phyloP scores from a whole-genome alignment of 2,888 invertebrate genomes.

The Lepeophtheirus nordmannii region DNA sequence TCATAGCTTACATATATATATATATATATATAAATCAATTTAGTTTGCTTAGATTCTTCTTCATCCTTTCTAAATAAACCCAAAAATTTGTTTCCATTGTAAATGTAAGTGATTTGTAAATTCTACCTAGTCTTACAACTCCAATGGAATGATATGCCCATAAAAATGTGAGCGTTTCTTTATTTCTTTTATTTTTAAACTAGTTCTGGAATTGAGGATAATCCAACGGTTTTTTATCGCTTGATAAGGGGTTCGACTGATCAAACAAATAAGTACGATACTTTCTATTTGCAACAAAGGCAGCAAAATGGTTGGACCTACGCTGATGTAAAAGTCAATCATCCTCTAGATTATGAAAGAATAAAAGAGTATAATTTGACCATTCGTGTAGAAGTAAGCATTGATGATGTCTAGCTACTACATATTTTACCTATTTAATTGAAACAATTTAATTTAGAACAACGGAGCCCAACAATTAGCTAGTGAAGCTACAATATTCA shows the following conservation, averaged over 20 bases:
- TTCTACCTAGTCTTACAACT: no score
- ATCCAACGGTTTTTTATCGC: conserved; percentile 86
- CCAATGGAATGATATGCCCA: no score
- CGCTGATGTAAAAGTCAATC: conserved; percentile 91
- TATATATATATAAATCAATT: no score
- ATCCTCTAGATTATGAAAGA: conserved; percentile 82
- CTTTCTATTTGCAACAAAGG: conserved; percentile 85
- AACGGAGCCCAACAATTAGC: conserved; percentile 89
- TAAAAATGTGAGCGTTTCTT: not conserved
- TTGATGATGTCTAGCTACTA: not conserved
- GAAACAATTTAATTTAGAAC: conserved; percentile 46
- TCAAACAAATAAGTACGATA: conserved; percentile 87
- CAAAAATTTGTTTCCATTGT: no score
- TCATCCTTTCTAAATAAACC: no score
- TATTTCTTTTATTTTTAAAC: conserved; percentile 26
- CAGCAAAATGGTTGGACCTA: conserved; percentile 80
- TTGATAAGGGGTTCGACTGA: conserved; percentile 89
- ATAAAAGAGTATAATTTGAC: conserved; percentile 90
- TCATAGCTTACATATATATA: no score
- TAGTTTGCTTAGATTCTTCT: no score
- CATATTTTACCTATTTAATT: conserved; percentile 19
- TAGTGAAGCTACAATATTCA: conserved; percentile 80
- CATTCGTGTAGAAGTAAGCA: conserved; percentile 76
- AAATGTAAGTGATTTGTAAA: no score
- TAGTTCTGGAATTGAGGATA: conserved; percentile 90